Conservation (phyloP, 2,797 vertebrate species). For the Tiaroga cobitis region DNA sequence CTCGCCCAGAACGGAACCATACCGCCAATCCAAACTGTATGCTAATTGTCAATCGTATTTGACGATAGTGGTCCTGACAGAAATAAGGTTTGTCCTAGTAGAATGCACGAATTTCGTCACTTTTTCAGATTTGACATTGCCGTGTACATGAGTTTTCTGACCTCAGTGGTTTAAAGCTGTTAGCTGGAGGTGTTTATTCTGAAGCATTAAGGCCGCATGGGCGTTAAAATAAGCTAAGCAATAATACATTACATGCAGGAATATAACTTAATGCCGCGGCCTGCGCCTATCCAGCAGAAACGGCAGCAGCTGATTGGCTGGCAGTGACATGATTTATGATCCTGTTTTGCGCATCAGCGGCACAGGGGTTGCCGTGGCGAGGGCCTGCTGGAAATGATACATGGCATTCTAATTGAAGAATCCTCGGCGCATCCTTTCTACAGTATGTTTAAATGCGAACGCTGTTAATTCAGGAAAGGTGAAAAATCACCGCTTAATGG, state of each 20-base stretch:
- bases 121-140: background rate
- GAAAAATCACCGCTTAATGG: constrained; percentile 52
- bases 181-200: constrained; percentile 55
- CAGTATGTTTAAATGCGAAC: constrained; percentile 61
- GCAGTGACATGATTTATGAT: constrained; percentile 64
- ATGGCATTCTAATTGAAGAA: constrained; percentile 65
- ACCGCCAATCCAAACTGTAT: no score
- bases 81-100: background rate
- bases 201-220: constrained; percentile 43
- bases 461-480: constrained; percentile 59
- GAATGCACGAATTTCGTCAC: background rate
- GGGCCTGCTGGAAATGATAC: constrained; percentile 60
- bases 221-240: constrained; percentile 48
- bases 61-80: no score
- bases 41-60: no score
- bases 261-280: constrained; percentile 54
- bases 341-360: constrained; percentile 54
- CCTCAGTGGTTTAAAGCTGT: constrained; percentile 30
- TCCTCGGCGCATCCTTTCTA: constrained; percentile 57
- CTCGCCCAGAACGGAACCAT: no score
- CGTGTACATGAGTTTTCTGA: constrained; percentile 28
- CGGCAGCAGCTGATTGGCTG: constrained; percentile 61
- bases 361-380: constrained; percentile 49
- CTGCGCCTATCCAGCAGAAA: constrained; percentile 54
- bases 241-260: constrained; percentile 58